Conservation (phyloP, 2,113 vertebrate genomes). For the Piaya cayana region DNA sequence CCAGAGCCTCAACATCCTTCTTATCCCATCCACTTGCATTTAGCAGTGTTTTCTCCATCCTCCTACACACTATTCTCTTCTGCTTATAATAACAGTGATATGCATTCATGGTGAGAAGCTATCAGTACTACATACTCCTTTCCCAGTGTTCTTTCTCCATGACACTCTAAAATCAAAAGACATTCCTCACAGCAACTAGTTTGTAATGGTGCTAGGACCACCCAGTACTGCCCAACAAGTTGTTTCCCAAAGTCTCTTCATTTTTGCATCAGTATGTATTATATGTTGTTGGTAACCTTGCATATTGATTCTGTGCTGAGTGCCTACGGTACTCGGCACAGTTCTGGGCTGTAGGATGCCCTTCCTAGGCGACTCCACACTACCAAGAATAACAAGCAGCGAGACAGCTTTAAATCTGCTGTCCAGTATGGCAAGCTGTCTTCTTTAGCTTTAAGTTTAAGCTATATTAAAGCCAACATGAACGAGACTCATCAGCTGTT, state of each 20-base stretch:
- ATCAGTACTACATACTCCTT: fast-evolving
- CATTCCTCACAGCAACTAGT: neutral
- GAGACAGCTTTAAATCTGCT: neutral
- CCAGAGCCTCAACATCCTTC: too few species aligned
- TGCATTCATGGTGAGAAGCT: neutral
- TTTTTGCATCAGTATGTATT: neutral
- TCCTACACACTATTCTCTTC: neutral
- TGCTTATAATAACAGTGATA: neutral
- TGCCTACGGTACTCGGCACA: neutral
- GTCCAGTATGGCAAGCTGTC: neutral
- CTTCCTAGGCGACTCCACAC: neutral
- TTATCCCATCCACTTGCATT: neutral
- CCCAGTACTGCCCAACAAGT: neutral
- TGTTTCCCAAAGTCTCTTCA: neutral
- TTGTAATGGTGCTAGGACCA: neutral
- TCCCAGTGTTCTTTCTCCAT: neutral
- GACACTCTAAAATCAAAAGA: neutral
- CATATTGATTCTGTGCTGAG: neutral
- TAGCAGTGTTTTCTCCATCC: neutral
- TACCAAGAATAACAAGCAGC: neutral
- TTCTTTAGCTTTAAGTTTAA: neutral
- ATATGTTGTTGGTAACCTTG: neutral
- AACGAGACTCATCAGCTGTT: neutral
- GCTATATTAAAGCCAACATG: neutral
- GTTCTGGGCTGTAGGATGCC: neutral